Evolutionary conservation across 2,113 vertebrate genomes (phyloP), one percentile per base, ranked within the genome.

Genomic region (Solea senegalensis): DNA sequence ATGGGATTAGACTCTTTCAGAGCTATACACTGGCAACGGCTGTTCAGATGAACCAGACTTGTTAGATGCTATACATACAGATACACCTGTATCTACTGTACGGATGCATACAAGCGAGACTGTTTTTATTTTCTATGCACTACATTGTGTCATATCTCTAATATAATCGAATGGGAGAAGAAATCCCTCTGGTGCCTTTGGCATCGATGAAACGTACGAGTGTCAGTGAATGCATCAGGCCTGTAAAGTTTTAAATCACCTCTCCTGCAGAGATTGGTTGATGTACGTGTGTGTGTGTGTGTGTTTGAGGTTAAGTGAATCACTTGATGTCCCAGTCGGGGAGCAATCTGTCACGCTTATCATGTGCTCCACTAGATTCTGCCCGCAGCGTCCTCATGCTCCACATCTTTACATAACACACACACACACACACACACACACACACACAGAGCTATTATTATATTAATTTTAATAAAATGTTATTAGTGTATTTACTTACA

Each of bases 261-360:
- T 28, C 34, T 6, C 2, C 10, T 4, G 10, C 11, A 54, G 27
- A 71, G 68, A 65, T 69, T 40, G 46, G 8, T 27, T 41, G 21
- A 48, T 14, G 59, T 72, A 46, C 53, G 9, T 55, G 16, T 61
- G 28, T 55, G 52, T 61, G 28, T 55, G 52, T 57, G 41, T 52
- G 10, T 55, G 46, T 50, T 10, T 60, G 66, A 54, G n/a, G 34
- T 34, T 21, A 21, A 21, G 21, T 21, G 55, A 82, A 49, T 84
- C 70, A 79, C 69, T 75, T 74, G 65, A 77, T 79, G 55, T 69
- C 10, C 21, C 79, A 78, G 48, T 64, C 64, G 69, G 80, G 21
- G 34, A 62, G 34, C 65, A 78, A 69, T 86, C 70, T 86, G 85
- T 87, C 85, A 87, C 12, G 52, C 56, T 72, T 59, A 81, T 82